Evolutionary conservation across 2,113 vertebrate species (phyloP).

Genomic region (Garra rufa): DNA sequence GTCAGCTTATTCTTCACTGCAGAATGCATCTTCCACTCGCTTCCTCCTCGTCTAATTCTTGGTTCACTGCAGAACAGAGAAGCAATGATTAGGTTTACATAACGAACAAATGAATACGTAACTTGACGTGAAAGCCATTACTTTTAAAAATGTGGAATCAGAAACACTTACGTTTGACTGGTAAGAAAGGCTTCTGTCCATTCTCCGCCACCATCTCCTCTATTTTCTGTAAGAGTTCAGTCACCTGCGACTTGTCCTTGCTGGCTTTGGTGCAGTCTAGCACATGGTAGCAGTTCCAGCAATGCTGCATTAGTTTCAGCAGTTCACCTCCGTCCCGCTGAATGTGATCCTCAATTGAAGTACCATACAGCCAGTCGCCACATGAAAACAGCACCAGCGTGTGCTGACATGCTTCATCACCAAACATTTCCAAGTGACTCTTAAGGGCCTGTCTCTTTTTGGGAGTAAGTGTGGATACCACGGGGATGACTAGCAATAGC

Average conservation of each 20-base stretch:
- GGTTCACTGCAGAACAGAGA: slow-evolving; percentile 46
- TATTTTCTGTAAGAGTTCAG: slow-evolving; percentile 74
- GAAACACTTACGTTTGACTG: slow-evolving; percentile 73
- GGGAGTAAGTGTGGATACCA: slow-evolving; percentile 75
- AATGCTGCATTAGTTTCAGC: slow-evolving; percentile 74
- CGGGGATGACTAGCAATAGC: slow-evolving; percentile 76
- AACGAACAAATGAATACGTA: neutral
- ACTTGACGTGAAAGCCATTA: neutral
- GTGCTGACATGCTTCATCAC: slow-evolving; percentile 71
- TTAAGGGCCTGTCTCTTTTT: slow-evolving; percentile 75
- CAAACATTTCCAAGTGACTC: slow-evolving; percentile 77
- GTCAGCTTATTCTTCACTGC: slow-evolving; percentile 28
- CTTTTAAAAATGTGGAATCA: neutral
- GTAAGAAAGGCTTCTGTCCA: slow-evolving; percentile 74
- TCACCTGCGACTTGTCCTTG: slow-evolving; percentile 70
- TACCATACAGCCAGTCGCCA: slow-evolving; percentile 77
- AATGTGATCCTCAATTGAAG: slow-evolving; percentile 79
- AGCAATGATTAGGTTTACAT: neutral
- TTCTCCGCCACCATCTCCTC: slow-evolving; percentile 81
- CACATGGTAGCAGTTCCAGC: slow-evolving; percentile 79
- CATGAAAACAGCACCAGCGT: slow-evolving; percentile 80
- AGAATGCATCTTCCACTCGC: slow-evolving; percentile 51
- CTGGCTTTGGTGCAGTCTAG: slow-evolving; percentile 75
- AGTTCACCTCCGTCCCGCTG: slow-evolving; percentile 74
- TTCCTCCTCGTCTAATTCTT: slow-evolving; percentile 45